Base-by-base conservation (phyloP, 2,113 vertebrate species). In the Theristicus caerulescens region DNA sequence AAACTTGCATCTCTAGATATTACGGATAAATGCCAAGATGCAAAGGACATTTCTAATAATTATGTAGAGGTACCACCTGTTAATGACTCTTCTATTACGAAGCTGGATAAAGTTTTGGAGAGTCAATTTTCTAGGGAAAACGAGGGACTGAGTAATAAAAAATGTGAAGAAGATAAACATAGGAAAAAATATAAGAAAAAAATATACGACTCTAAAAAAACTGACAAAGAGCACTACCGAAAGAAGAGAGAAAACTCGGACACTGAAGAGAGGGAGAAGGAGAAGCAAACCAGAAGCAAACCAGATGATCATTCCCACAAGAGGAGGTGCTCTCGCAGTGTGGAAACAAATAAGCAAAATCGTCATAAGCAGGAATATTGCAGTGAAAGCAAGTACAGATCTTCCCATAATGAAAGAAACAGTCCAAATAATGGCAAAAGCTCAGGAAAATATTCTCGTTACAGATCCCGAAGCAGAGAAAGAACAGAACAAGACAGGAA, bases 151-250 rank as follows among this genome's bases (percentile, higher is more conserved):
- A 80, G 15, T 11, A n/a, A 51, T 19, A 93, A 96, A 38, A 83
- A 16, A 17, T 21, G 57, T 18, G 89, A 94, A 13, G 97, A 95
- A 14, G 82, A 82, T 9, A 67, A 38, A 36, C 72, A 77, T 4
- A 93, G 90, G 59, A 96, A 84, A 34, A 95, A 84, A 61, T 64
- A 40, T 4, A 96, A 94, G 91, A 97, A 95, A 71, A 98, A 93
- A 80, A 66, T 82, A 13, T 36, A 92, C 0, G 88, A 95, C 61
- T 88, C 96, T 49, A 91, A 97, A 79, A 98, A 95, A 80, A 34
- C 93, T 1, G 97, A 98, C 44, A 96, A 97, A 32, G 98, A 98
- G n/a, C 98, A 98, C 36, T 97, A 98, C 34, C 96, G 96, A n/a
- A 95, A 52, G 58, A 96, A 98, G 34, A 97, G 97, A 19, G 96